phyloP scores from a whole-genome alignment of 2,888 invertebrate species.

The Orgyia antiqua region DNA sequence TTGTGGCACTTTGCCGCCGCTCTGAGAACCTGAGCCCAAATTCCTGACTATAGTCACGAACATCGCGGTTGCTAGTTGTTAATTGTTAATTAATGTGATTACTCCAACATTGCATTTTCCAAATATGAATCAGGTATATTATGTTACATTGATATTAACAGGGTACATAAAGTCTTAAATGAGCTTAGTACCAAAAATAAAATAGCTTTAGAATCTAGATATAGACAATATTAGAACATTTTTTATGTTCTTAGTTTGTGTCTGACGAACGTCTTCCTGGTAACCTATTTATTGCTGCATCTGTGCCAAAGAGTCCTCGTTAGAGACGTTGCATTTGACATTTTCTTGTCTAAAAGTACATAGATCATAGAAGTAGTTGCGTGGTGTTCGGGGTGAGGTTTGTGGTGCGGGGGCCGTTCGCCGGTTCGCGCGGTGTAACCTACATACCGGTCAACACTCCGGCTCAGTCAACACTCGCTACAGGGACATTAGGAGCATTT shows the following conservation, averaged over 20 bases:
- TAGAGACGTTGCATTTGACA: constrained; percentile 57
- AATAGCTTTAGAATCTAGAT: not conserved
- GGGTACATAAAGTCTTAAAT: too few species aligned
- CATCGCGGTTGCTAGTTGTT: constrained; percentile 22
- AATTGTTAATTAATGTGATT: constrained; percentile 16
- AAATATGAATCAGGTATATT: too few species aligned
- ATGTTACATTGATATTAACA: too few species aligned
- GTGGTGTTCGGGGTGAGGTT: constrained; percentile 36
- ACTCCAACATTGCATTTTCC: too few species aligned
- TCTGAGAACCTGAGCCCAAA: constrained; percentile 31
- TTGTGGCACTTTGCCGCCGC: constrained; percentile 42
- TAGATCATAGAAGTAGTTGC: constrained; percentile 67
- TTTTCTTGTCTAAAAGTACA: constrained; percentile 70
- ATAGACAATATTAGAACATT: too few species aligned
- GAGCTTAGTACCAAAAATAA: too few species aligned
- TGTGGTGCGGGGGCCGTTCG: constrained; percentile 35
- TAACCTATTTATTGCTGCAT: constrained; percentile 22
- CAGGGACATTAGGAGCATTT: constrained; percentile 73
- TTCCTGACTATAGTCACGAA: constrained; percentile 25
- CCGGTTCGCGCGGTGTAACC: constrained; percentile 71
- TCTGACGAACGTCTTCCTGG: constrained; percentile 3
- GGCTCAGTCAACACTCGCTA: constrained; percentile 78
- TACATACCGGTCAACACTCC: constrained; percentile 79
- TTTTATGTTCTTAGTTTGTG: constrained; percentile 4
- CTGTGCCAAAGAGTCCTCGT: constrained; percentile 12